Conservation (phyloP, 2,888 invertebrate species). For the Sipha maydis region DNA sequence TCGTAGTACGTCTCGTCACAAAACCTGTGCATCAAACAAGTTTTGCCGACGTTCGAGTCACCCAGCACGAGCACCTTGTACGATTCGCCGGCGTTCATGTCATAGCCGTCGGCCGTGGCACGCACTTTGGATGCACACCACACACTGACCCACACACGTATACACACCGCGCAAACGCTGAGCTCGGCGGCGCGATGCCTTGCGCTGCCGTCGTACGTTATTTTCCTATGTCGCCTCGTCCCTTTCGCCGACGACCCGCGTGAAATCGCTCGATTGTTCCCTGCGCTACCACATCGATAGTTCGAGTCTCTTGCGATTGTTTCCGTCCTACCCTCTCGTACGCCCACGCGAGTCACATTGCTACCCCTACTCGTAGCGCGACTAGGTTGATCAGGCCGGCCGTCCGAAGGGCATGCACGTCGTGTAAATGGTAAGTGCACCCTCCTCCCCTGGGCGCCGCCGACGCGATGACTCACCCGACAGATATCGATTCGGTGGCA, state of each 20-base stretch:
- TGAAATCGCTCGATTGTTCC: background rate
- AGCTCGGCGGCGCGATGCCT: background rate
- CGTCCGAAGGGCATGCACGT: background rate
- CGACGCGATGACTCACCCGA: slow-evolving; percentile 2
- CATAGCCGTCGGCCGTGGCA: slow-evolving; percentile 19
- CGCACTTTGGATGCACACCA: background rate
- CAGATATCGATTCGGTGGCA: background rate
- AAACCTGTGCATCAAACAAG: slow-evolving; percentile 88
- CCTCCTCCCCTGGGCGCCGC: background rate
- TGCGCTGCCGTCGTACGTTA: background rate
- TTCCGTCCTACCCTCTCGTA: background rate
- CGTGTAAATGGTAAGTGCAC: background rate
- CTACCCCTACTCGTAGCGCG: background rate
- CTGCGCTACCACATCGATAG: background rate
- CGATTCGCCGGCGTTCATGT: slow-evolving; percentile 66
- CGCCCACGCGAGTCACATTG: background rate
- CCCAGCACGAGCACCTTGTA: slow-evolving; percentile 88
- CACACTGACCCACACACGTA: background rate
- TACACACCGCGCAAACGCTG: background rate
- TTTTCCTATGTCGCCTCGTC: background rate
- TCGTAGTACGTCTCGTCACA: slow-evolving; percentile 91
- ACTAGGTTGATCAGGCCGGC: background rate
- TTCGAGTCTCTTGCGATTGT: background rate
- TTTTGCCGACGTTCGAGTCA: slow-evolving; percentile 90
- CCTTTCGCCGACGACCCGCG: background rate